Evolutionary conservation across 1,140 invertebrate species (phyloP).

Genomic region (Trichonephila inaurata): DNA sequence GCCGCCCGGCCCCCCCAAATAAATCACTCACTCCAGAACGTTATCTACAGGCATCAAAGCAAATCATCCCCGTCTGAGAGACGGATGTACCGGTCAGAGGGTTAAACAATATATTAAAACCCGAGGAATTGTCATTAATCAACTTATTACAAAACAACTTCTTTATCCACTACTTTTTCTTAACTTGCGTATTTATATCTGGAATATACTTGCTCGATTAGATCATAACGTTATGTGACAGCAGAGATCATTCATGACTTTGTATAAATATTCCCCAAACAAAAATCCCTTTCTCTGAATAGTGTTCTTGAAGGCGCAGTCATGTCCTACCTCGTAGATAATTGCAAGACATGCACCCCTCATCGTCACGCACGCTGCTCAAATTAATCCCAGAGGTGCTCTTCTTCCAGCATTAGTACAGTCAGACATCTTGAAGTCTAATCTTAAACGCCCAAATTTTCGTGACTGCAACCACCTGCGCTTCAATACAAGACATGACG

Average conservation of each 20-base stretch:
- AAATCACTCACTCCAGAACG: too few relatives aligned
- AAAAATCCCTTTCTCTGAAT: background rate
- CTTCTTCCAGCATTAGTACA: background rate
- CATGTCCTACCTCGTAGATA: background rate
- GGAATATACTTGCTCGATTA: background rate
- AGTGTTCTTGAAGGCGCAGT: background rate
- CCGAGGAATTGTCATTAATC: too few relatives aligned
- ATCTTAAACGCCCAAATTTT: background rate
- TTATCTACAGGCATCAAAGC: too few relatives aligned
- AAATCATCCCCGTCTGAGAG: too few relatives aligned
- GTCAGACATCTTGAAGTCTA: constrained; percentile 1
- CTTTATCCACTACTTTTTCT: too few relatives aligned
- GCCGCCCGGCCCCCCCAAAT: too few relatives aligned
- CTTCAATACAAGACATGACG: background rate
- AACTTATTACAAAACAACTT: too few relatives aligned
- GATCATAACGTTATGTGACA: background rate
- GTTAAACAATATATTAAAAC: too few relatives aligned
- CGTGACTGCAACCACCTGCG: constrained; percentile 34
- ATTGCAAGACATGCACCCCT: background rate
- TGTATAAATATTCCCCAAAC: background rate
- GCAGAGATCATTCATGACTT: background rate
- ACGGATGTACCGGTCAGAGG: too few relatives aligned
- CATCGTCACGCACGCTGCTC: constrained; percentile 4
- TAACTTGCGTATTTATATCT: background rate
- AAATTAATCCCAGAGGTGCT: background rate